Evolutionary conservation across 2,113 vertebrate species (phyloP).

Genomic region (Pseudorectes ferrugineus): DNA sequence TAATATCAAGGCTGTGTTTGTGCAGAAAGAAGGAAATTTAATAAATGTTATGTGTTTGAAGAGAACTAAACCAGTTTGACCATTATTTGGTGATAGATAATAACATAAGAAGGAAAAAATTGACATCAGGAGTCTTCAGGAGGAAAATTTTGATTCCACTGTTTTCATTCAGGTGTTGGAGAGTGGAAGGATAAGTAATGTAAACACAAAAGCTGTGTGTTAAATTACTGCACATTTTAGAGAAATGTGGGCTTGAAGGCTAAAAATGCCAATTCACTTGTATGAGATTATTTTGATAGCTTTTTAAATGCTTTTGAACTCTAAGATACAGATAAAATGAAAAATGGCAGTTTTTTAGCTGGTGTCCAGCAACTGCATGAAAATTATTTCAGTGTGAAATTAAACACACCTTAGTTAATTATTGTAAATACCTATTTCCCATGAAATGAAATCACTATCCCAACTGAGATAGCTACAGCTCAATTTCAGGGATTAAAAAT

Average conservation of each 20-base stretch:
- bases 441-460: neutral
- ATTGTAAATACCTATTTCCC: neutral
- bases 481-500: neutral
- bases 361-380: neutral
- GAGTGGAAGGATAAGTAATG: neutral
- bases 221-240: neutral
- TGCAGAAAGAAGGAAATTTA: neutral
- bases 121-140: neutral
- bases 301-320: neutral
- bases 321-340: neutral
- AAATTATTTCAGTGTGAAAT: neutral
- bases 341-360: neutral
- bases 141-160: neutral
- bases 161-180: neutral
- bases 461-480: neutral
- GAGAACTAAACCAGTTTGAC: neutral
- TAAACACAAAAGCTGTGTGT: neutral
- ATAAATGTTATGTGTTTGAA: neutral
- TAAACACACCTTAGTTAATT: neutral
- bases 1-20: neutral
- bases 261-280: neutral
- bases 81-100: neutral
- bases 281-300: neutral
- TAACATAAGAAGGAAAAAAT: neutral
- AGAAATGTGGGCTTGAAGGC: neutral